Evolutionary conservation across 2,113 vertebrate species (phyloP), one percentile per base, ranked within the genome.

Genomic region (Gambusia affinis): DNA sequence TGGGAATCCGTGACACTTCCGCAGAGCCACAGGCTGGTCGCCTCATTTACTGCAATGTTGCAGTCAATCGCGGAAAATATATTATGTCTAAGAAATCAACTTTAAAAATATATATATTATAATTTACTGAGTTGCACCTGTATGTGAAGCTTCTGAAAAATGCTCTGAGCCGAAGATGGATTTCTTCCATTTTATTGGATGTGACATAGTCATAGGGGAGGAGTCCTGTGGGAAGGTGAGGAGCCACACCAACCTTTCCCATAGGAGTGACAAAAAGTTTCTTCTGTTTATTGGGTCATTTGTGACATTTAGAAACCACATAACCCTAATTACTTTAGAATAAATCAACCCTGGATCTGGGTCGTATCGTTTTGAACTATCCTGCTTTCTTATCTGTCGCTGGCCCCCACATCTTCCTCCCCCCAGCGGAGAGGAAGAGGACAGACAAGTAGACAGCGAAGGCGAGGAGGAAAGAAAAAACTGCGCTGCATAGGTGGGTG

Each of bases 361-460:
- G 3, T 44, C 42, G 10, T 3, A 51, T 57, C 51, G 17, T n/a
- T 57, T 11, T 57, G 19, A 54, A 8, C 8, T 4, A 3, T 61
- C 15, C 69, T 54, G 15, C 11, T 28, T 27, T 67, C 24, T 12
- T 47, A 22, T 30, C 61, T 4, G 5, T 12, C 28, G 5, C 77
- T 22, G 42, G 2, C 57, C 72, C 57, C 86, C 75, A 1, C 66
- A 80, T 37, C 69, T 79, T 31, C 70, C 39, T 12, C 66, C 86
- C 85, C 76, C 89, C 85, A 88, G 86, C 86, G 82, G 76, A 86
- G 89, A 91, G 87, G 88, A 89, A 88, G 87, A 60, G 82, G 82
- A 72, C 72, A 83, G 87, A 78, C 88, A 83, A 88, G 89, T 83
- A 89, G 91, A 89, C 89, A 87, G 87, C 84, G 79, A 7, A 75